Percentiles rank a stretch among this genome's conserved stretches.
Evolutionary conservation across 2,113 vertebrate genomes (phyloP).

Genomic region (Beaufortia kweichowensis): DNA sequence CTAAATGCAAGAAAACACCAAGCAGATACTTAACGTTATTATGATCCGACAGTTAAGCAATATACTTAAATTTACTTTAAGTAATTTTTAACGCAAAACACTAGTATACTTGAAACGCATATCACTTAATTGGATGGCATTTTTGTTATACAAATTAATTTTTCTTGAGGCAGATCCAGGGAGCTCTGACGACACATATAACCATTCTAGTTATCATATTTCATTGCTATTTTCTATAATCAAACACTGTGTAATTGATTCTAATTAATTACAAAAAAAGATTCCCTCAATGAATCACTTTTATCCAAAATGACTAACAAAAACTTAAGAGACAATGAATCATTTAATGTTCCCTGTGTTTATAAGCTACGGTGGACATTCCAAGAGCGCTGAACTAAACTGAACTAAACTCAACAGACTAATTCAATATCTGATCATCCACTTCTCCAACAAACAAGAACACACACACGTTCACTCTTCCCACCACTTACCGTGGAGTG

Average conservation of each 20-base stretch:
- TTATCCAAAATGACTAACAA: no score
- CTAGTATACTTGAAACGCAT: no score
- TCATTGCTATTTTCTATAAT: not conserved
- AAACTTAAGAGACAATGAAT: no score
- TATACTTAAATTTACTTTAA: no score
- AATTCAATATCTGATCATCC: conserved; percentile 50
- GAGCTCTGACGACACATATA: not conserved
- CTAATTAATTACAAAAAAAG: not conserved
- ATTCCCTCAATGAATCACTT: no score
- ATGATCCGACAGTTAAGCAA: no score
- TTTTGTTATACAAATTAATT: no score
- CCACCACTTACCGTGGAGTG: conserved; percentile 84
- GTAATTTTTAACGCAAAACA: no score
- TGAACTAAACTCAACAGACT: conserved; percentile 32
- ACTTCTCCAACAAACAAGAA: conserved; percentile 30
- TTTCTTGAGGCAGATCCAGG: not conserved
- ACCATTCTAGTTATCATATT: no score
- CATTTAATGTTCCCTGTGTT: not conserved
- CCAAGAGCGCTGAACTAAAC: conserved; percentile 21
- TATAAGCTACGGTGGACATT: conserved; percentile 1
- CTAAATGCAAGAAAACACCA: no score
- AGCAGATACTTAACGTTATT: no score
- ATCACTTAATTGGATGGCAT: no score
- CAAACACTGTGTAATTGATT: not conserved
- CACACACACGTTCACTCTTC: conserved; percentile 44